phyloP scores from a whole-genome alignment of 2,113 vertebrate genomes.

The Urocynchramus pylzowi region DNA sequence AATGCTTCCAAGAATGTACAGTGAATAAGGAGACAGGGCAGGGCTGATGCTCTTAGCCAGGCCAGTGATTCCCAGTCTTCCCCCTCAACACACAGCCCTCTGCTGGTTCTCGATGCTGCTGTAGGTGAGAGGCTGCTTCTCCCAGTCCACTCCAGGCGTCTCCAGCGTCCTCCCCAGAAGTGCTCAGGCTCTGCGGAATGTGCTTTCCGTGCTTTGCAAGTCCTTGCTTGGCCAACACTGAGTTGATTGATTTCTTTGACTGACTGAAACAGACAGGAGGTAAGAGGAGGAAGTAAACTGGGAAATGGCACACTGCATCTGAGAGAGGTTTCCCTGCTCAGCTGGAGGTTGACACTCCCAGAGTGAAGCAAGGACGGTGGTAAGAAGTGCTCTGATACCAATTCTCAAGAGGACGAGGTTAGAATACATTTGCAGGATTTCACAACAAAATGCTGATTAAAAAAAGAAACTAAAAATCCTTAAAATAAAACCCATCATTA shows the following conservation, averaged over 20 bases:
- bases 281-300: constrained; percentile 47
- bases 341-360: constrained; percentile 17
- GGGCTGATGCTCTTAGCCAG: not conserved
- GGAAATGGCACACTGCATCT: constrained; percentile 53
- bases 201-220: not conserved
- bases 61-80: constrained; percentile 20
- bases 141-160: not conserved
- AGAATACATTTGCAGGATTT: constrained; percentile 59
- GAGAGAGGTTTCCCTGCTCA: constrained; percentile 32
- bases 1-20: constrained; percentile 4
- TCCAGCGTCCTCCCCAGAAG: not conserved
- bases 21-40: not conserved
- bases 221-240: constrained; percentile 34
- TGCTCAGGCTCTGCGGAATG: not conserved
- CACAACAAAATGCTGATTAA: constrained; percentile 57
- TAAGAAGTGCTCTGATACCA: constrained; percentile 54
- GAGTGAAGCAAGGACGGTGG: not conserved
- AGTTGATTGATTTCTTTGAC: constrained; percentile 26
- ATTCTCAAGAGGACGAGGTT: constrained; percentile 45
- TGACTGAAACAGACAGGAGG: constrained; percentile 42
- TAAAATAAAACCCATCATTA: constrained; percentile 34
- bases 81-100: constrained; percentile 37
- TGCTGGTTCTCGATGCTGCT: constrained; percentile 8
- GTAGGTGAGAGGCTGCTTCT: constrained; percentile 23
- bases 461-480: constrained; percentile 37